phyloP scores from a whole-genome alignment of 2,888 invertebrate species.

The Tenthredo mesomela region DNA sequence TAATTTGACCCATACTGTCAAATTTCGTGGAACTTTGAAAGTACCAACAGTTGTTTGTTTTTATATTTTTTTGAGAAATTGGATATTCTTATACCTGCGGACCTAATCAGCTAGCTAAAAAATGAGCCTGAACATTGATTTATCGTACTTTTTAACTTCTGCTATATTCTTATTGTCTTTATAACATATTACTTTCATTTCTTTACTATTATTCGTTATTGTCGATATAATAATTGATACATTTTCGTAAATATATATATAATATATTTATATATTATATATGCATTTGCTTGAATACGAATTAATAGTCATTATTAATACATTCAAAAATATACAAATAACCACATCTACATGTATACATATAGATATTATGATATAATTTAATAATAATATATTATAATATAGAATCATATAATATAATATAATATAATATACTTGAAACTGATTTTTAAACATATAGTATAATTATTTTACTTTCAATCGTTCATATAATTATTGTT shows the following conservation, averaged over 20 bases:
- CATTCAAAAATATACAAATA: slow-evolving; percentile 63
- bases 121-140: slow-evolving; percentile 37
- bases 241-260: slow-evolving; percentile 61
- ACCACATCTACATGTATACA: slow-evolving; percentile 55
- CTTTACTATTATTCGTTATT: slow-evolving; percentile 70
- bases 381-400: too few relatives aligned
- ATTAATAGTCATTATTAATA: slow-evolving; percentile 55
- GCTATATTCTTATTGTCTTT: slow-evolving; percentile 36
- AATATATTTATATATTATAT: too few relatives aligned
- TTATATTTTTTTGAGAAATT: not conserved
- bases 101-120: slow-evolving; percentile 20
- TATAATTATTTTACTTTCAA: slow-evolving; percentile 46
- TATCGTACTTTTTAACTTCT: slow-evolving; percentile 58
- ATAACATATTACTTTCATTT: slow-evolving; percentile 68
- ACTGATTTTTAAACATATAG: slow-evolving; percentile 58
- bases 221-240: slow-evolving; percentile 73
- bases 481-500: slow-evolving; percentile 3
- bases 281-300: slow-evolving; percentile 51
- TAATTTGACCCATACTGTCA: not conserved
- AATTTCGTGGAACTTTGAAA: not conserved
- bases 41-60: not conserved
- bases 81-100: not conserved
- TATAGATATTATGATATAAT: slow-evolving; percentile 47
- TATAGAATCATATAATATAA: slow-evolving; percentile 29
- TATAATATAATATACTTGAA: slow-evolving; percentile 28